Conservation (phyloP, 2,113 vertebrate species). For the Pongo abelii region DNA sequence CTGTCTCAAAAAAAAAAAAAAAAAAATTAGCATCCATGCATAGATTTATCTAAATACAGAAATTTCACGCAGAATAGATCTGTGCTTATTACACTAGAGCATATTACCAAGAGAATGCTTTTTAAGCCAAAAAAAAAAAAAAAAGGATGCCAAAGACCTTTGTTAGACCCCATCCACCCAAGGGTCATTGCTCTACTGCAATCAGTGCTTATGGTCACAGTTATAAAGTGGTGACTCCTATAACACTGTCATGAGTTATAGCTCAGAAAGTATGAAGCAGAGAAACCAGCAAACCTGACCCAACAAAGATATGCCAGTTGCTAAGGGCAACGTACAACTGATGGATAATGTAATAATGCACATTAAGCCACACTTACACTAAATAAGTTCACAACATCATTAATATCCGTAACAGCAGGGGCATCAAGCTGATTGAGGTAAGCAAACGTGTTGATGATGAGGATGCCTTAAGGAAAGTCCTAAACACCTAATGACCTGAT, state of each 20-base stretch:
- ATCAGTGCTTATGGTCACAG: not conserved
- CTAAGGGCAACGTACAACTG: conserved; percentile 44
- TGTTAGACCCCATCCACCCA: not conserved
- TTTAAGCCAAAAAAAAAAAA: not conserved
- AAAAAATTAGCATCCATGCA: not conserved
- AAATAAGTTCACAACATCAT: conserved; percentile 53
- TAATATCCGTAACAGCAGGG: conserved; percentile 74
- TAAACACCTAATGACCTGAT: conserved; percentile 37
- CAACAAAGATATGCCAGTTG: conserved; percentile 60
- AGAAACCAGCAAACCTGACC: conserved; percentile 65
- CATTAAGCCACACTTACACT: conserved; percentile 34
- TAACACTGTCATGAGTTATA: conserved; percentile 39
- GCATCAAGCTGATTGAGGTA: conserved; percentile 56
- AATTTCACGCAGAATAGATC: not conserved
- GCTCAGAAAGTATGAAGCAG: conserved; percentile 49
- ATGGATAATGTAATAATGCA: conserved; percentile 56
- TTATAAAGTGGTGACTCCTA: not conserved
- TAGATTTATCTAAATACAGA: not conserved
- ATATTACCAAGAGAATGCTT: conserved; percentile 18
- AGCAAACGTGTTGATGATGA: not conserved
- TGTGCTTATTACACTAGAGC: not conserved
- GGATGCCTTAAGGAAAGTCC: conserved; percentile 25
- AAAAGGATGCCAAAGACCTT: not conserved
- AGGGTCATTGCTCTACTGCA: not conserved
- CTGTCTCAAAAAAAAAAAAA: not conserved